Evolutionary conservation across 2,888 invertebrate genomes (phyloP).

Genomic region (Trachelus iudaicus): DNA sequence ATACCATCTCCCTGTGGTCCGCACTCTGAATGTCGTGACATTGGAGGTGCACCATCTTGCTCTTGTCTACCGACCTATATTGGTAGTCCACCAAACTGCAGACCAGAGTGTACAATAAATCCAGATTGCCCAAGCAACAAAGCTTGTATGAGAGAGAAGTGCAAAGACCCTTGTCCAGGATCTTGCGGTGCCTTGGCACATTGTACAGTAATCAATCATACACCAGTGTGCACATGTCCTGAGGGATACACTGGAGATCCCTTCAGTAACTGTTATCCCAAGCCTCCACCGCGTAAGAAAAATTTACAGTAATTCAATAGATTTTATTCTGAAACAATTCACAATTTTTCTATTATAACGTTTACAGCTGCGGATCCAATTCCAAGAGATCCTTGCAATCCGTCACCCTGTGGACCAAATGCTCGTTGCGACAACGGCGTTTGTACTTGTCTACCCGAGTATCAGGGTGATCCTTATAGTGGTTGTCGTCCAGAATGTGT

Average conservation of each 20-base stretch:
- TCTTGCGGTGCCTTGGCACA: constrained; percentile 77
- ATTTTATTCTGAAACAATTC: neutral
- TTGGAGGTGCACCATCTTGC: constrained; percentile 68
- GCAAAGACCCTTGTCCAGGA: constrained; percentile 84
- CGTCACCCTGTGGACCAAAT: constrained; percentile 68
- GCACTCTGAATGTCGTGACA: constrained; percentile 69
- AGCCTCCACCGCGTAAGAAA: constrained; percentile 34
- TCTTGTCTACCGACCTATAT: constrained; percentile 65
- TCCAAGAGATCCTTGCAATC: constrained; percentile 61
- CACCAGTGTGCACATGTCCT: constrained; percentile 79
- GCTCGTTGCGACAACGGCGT: constrained; percentile 66
- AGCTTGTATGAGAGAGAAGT: constrained; percentile 82
- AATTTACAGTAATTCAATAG: neutral
- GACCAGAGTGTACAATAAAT: constrained; percentile 78
- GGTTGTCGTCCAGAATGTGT: constrained; percentile 67
- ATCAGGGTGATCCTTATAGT: constrained; percentile 66
- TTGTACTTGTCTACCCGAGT: constrained; percentile 63
- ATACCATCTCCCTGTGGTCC: constrained; percentile 72
- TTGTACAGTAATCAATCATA: constrained; percentile 77
- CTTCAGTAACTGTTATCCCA: constrained; percentile 69
- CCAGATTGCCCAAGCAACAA: constrained; percentile 80
- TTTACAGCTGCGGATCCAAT: constrained; percentile 33
- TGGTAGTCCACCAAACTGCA: constrained; percentile 73
- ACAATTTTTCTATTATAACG: constrained; percentile 10
- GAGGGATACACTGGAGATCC: constrained; percentile 80